Conservation (phyloP, 2,113 vertebrate species). For the Halichoerus grypus region DNA sequence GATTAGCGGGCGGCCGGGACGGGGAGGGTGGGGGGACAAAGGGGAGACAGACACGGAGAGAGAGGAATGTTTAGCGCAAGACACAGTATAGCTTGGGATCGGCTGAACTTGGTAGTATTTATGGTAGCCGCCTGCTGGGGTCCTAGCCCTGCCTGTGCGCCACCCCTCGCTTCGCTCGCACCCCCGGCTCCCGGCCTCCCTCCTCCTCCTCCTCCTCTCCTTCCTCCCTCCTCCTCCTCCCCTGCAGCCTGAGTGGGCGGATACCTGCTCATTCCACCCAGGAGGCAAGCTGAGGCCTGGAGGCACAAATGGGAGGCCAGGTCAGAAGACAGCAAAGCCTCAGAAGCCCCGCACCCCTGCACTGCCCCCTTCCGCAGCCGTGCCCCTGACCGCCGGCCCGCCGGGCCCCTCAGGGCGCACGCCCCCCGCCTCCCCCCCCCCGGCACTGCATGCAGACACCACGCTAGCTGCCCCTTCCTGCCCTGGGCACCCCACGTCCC, state of each 20-base stretch:
- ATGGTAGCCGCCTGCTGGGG: slow-evolving; percentile 50
- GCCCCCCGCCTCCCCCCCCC: slow-evolving; percentile 56
- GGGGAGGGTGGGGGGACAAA: not conserved
- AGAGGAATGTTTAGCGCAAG: not conserved
- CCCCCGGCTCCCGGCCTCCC: not conserved
- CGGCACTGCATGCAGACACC: slow-evolving; percentile 75
- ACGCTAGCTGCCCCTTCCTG: slow-evolving; percentile 64
- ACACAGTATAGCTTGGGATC: not conserved
- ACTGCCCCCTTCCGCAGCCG: not conserved
- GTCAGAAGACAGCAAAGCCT: not conserved
- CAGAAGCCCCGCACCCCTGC: not conserved
- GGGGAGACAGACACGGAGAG: slow-evolving; percentile 61
- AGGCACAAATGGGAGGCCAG: not conserved
- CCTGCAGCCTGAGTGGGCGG: not conserved
- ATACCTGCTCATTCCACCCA: not conserved
- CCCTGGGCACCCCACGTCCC: not conserved
- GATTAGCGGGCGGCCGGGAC: slow-evolving; percentile 88
- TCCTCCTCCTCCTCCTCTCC: not conserved
- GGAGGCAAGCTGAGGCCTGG: slow-evolving; percentile 39
- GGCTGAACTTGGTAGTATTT: not conserved
- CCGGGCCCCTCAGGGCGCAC: not conserved
- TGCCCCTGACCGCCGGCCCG: not conserved
- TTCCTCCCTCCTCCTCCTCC: not conserved
- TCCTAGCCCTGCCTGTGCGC: not conserved
- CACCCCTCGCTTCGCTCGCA: not conserved